phyloP scores from a whole-genome alignment of 2,888 invertebrate genomes.

The Rambutsinella grinnellia region DNA sequence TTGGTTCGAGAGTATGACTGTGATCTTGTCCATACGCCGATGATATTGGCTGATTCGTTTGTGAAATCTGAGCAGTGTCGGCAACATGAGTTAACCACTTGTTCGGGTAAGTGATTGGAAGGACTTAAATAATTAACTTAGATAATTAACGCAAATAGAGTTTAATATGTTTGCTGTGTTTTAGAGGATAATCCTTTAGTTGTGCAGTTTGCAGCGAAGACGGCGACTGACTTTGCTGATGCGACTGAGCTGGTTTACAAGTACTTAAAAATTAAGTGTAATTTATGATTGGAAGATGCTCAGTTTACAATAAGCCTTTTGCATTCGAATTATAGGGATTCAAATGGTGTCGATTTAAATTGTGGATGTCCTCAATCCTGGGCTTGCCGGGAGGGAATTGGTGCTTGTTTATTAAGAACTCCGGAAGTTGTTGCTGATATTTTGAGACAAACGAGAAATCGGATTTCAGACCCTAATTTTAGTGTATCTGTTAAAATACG shows the following conservation, averaged over 20 bases:
- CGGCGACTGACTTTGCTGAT: constrained; percentile 83
- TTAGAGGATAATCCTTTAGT: constrained; percentile 86
- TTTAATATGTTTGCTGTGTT: neutral
- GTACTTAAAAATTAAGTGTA: constrained; percentile 71
- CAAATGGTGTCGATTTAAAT: constrained; percentile 94
- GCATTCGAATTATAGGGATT: constrained; percentile 77
- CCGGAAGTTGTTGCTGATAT: constrained; percentile 88
- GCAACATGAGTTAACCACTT: constrained; percentile 84
- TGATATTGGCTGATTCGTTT: constrained; percentile 97
- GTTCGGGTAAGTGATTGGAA: constrained; percentile 71
- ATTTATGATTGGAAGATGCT: constrained; percentile 16
- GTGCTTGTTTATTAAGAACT: constrained; percentile 84
- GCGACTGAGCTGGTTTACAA: constrained; percentile 87
- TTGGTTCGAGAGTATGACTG: constrained; percentile 85
- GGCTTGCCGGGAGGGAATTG: constrained; percentile 93
- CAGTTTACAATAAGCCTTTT: neutral
- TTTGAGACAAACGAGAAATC: constrained; percentile 81
- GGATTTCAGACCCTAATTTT: constrained; percentile 78
- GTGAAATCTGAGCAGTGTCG: constrained; percentile 89
- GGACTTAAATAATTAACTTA: neutral
- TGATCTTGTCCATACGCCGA: constrained; percentile 93
- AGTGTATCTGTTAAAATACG: constrained; percentile 94
- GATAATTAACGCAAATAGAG: neutral
- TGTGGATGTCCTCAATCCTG: constrained; percentile 98
- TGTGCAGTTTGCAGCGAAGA: constrained; percentile 95